phyloP scores from a whole-genome alignment of 1,140 invertebrate species.

The Apocrypta bakeri region DNA sequence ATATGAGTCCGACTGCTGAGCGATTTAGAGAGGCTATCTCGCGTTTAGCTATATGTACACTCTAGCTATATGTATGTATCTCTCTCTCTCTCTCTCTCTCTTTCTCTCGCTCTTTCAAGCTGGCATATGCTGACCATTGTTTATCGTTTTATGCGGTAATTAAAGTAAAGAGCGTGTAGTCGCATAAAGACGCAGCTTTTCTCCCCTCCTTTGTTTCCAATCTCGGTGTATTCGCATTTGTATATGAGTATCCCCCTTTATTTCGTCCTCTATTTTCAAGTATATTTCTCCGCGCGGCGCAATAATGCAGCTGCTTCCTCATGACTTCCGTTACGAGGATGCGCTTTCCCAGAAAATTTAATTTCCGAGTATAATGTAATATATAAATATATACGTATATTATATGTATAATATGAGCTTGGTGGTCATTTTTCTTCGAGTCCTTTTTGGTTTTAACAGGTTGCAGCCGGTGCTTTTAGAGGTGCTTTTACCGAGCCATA shows the following conservation, averaged over 20 bases:
- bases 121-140: conserved; percentile 57
- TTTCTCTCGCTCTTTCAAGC: not conserved
- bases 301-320: conserved; percentile 14
- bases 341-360: conserved; percentile 3
- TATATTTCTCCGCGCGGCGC: not conserved
- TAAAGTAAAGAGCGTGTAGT: conserved; percentile 66
- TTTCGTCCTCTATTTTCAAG: conserved; percentile 13
- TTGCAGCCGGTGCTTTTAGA: conserved; percentile 12
- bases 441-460: not conserved
- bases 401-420: conserved; percentile 1
- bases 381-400: not conserved
- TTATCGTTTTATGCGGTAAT: conserved; percentile 66
- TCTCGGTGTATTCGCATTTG: not conserved
- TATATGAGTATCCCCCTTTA: conserved; percentile 10
- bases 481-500: not conserved
- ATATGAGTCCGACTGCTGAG: conserved; percentile 65
- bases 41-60: not conserved
- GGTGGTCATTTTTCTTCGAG: not conserved
- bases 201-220: not conserved
- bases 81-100: not conserved
- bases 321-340: conserved; percentile 47
- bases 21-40: conserved; percentile 56
- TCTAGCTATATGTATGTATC: too few species aligned
- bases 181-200: conserved; percentile 46
- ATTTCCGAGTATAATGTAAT: not conserved